Percentiles rank a stretch among this genome's conserved stretches.
Evolutionary conservation across 2,888 invertebrate species (phyloP).

Genomic region (Norana najaformis): DNA sequence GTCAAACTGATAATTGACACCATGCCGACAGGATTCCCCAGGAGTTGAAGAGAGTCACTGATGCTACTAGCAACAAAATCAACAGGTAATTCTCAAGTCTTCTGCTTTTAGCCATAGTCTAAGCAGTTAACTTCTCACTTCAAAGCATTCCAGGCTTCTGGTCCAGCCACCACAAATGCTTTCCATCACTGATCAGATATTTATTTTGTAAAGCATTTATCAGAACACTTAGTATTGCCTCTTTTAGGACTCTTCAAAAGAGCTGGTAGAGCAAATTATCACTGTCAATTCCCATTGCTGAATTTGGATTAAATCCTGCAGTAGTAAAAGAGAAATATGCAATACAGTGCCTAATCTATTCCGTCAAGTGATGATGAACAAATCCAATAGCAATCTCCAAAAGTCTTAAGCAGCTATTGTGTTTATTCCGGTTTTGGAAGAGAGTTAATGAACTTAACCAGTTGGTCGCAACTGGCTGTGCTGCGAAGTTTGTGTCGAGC

Average conservation of each 20-base stretch:
- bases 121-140: not conserved
- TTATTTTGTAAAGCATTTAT: not conserved
- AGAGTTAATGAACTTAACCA: constrained; percentile 33
- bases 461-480: constrained; percentile 53
- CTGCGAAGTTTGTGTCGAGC: constrained; percentile 60
- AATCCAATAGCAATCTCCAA: not conserved
- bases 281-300: not conserved
- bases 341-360: not conserved
- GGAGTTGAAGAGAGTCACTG: not conserved
- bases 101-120: not conserved
- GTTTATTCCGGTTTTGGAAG: constrained; percentile 26
- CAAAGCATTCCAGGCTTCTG: not conserved
- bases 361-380: not conserved
- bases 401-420: not conserved
- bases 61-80: not conserved
- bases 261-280: not conserved
- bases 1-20: not conserved
- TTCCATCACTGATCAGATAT: not conserved
- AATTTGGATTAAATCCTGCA: not conserved
- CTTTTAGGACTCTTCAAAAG: not conserved
- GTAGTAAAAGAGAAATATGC: not conserved
- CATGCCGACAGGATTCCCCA: not conserved
- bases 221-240: not conserved
- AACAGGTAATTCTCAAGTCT: not conserved
- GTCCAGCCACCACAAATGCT: not conserved